Percentiles rank a stretch among this genome's conserved stretches.
Conservation (phyloP, 2,113 vertebrate species). For the Ceyx melanurus region DNA sequence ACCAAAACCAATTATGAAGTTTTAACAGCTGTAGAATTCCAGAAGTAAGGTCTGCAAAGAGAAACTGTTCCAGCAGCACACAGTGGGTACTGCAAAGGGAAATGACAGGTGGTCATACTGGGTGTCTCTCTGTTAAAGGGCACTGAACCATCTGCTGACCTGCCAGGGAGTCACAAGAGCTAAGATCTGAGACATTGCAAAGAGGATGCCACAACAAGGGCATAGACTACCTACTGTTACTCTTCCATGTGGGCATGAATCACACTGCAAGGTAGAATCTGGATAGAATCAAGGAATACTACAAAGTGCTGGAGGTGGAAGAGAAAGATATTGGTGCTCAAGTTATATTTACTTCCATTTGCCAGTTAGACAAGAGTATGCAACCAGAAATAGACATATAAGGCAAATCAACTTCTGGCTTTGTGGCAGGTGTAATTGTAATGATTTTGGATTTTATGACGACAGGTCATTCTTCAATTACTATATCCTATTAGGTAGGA, state of each 20-base stretch:
- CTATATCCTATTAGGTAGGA: too few relatives aligned
- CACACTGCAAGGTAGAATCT: not conserved
- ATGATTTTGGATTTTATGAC: too few relatives aligned
- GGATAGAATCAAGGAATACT: not conserved
- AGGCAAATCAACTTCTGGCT: too few relatives aligned
- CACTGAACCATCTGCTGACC: not conserved
- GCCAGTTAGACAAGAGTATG: not conserved
- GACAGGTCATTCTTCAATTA: too few relatives aligned
- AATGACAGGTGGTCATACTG: rapidly evolving
- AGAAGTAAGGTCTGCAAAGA: not conserved
- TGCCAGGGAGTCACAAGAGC: not conserved
- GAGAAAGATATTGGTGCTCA: not conserved
- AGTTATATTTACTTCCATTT: not conserved
- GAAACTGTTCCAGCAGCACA: not conserved
- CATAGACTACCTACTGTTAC: not conserved
- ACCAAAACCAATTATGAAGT: not conserved
- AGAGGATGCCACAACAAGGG: not conserved
- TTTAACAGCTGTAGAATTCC: not conserved
- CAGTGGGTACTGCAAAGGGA: rapidly evolving
- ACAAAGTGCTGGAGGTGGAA: not conserved
- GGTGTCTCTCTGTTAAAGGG: rapidly evolving
- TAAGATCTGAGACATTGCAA: not conserved
- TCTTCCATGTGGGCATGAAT: not conserved
- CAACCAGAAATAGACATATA: not conserved
- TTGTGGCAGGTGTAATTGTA: too few relatives aligned